Evolutionary conservation across 1,140 invertebrate species (phyloP), one percentile per base, ranked within the genome.

Genomic region (Lethrus apterus): DNA sequence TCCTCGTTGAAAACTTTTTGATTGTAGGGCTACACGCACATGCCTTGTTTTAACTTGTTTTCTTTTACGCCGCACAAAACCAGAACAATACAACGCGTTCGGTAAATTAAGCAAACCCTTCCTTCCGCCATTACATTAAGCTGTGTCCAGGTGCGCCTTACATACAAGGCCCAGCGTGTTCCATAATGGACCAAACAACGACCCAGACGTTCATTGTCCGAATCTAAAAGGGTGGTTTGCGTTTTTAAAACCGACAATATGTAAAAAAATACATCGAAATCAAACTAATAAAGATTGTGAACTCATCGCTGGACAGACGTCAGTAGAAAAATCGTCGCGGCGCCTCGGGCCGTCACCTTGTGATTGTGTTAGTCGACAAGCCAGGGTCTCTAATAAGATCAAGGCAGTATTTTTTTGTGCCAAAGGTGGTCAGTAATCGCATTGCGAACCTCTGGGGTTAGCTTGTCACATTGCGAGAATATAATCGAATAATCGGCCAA

Each of bases 341-440:
- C n/a, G n/a, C n/a, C n/a, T n/a, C n/a, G 34, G 23, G n/a, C 2
- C 11, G 14, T 23, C 18, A 46, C 33, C 44, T 46, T 34, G 13
- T 34, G 44, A 21, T 24, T 34, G 31, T 36, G 41, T 49, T 36
- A 36, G 41, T 36, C 17, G 31, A 30, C 23, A 36, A 44, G 41
- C 41, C 24, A 44, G 41, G 41, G 21, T 20, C 20, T 34, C 19
- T 48, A 52, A 52, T 52, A 44, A 48, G 43, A 52, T 52, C 36
- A 47, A 47, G 45, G 19, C 36, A 40, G 14, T 44, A 31, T 48
- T 46, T 52, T 52, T 52, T 52, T 52, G 42, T 48, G 46, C 50
- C 50, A 44, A 29, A 52, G 50, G 46, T 52, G 50, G 50, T 52
- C 50, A 52, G 45, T 52, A 52, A 52, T 52, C 46, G 35, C 32